Conservation (phyloP, 2,888 invertebrate species). For the Patella pellucida region DNA sequence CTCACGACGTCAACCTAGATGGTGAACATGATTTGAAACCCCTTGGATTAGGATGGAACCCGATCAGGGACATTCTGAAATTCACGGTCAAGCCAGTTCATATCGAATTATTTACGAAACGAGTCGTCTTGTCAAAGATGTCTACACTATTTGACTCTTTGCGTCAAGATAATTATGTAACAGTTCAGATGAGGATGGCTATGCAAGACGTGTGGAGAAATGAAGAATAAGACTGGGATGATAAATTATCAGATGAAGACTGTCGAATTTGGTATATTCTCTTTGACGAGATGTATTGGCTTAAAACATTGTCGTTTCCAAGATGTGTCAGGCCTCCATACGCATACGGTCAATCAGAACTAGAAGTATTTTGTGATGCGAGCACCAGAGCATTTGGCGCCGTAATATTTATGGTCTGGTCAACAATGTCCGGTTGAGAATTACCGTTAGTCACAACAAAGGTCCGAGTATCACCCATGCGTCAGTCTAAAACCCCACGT, state of each 20-base stretch:
- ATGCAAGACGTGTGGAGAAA: constrained; percentile 19
- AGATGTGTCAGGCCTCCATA: constrained; percentile 14
- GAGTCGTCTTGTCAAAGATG: constrained; percentile 10
- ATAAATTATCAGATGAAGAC: constrained; percentile 1
- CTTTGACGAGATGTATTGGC: not conserved
- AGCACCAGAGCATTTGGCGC: constrained; percentile 11
- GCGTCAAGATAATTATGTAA: not conserved
- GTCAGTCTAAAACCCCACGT: constrained; percentile 14
- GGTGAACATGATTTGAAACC: constrained; percentile 4
- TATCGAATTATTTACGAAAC: not conserved
- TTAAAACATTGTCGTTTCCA: not conserved
- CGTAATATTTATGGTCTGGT: constrained; percentile 1
- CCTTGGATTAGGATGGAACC: constrained; percentile 13
- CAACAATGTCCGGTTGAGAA: not conserved
- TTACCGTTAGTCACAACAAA: constrained; percentile 13
- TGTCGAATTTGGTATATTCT: constrained; percentile 11
- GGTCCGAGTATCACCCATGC: constrained; percentile 17
- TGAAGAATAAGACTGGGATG: constrained; percentile 18
- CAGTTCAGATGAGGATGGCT: constrained; percentile 13
- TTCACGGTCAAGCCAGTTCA: constrained; percentile 5
- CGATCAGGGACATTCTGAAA: not conserved
- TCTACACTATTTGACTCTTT: constrained; percentile 16
- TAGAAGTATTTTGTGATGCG: constrained; percentile 14
- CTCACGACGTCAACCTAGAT: not conserved
- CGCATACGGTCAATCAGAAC: constrained; percentile 1